A percentile compares a stretch with the other conserved stretches of the same genome.
Evolutionary conservation across 2,113 vertebrate genomes (phyloP).

Genomic region (Ailurus styani): DNA sequence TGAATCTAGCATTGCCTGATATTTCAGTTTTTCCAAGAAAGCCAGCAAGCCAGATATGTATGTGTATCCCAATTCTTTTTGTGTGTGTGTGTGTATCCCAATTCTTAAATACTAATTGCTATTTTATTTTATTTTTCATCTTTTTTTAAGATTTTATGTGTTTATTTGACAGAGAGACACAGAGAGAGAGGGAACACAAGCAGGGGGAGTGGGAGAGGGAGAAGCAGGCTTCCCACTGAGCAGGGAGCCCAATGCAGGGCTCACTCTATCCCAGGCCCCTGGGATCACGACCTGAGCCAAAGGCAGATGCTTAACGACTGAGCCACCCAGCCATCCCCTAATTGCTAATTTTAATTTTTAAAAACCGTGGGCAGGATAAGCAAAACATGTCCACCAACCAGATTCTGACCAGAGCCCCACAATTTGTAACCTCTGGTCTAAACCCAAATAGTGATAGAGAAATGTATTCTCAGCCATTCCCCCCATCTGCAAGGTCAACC

Average conservation of each 20-base stretch:
- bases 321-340: neutral
- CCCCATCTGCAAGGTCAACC: neutral
- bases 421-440: slow-evolving; percentile 21
- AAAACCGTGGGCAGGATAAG: neutral
- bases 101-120: slow-evolving; percentile 2
- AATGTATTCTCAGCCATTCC: neutral
- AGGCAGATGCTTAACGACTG: no score
- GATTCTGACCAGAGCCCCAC: neutral
- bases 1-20: neutral
- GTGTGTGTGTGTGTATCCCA: no score
- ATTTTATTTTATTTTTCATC: neutral
- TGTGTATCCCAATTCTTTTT: no score
- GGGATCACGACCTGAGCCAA: no score
- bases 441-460: slow-evolving; percentile 17
- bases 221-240: no score
- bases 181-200: no score
- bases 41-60: neutral
- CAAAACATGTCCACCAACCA: neutral
- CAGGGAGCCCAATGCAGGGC: no score
- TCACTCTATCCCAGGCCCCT: no score
- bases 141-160: neutral
- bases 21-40: neutral
- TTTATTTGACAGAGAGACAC: no score
- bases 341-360: neutral
- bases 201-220: no score